phyloP scores from a whole-genome alignment of 37 sponge, comb jelly and placozoan genomes.

The Hexactinellida sp. region DNA sequence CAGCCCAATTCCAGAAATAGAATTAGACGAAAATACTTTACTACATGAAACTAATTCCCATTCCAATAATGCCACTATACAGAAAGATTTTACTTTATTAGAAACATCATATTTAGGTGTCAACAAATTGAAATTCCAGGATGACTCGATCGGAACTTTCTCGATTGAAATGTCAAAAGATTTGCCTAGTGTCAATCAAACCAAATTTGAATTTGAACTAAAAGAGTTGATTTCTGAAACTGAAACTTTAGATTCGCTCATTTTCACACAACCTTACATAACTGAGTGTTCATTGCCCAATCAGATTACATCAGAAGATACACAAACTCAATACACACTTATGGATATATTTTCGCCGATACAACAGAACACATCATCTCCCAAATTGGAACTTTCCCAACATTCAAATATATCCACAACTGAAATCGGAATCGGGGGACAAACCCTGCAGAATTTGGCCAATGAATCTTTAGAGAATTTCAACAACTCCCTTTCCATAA shows the following conservation, averaged over 20 bases:
- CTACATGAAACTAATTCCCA: neutral
- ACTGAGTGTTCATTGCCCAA: neutral
- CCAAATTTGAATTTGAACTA: conserved; percentile 10
- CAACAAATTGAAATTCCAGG: neutral
- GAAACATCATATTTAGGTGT: neutral
- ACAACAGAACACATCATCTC: neutral
- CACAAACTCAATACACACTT: neutral
- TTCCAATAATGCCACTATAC: neutral
- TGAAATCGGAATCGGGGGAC: neutral
- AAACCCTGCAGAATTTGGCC: neutral
- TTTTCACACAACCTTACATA: neutral
- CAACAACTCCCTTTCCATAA: neutral
- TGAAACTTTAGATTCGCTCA: neutral
- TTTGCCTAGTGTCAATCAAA: neutral
- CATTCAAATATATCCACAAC: neutral
- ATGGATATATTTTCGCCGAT: neutral
- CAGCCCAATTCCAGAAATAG: too few species aligned
- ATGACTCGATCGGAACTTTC: neutral
- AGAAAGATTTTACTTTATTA: neutral
- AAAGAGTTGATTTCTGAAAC: conserved; percentile 10
- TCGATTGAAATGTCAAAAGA: neutral
- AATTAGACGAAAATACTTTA: too few species aligned
- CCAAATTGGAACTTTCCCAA: neutral
- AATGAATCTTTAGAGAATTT: neutral
- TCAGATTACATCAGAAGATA: neutral